Percentiles rank a stretch among this genome's conserved stretches.
Conservation (phyloP, 2,113 vertebrate species). For the Crocuta crocuta region DNA sequence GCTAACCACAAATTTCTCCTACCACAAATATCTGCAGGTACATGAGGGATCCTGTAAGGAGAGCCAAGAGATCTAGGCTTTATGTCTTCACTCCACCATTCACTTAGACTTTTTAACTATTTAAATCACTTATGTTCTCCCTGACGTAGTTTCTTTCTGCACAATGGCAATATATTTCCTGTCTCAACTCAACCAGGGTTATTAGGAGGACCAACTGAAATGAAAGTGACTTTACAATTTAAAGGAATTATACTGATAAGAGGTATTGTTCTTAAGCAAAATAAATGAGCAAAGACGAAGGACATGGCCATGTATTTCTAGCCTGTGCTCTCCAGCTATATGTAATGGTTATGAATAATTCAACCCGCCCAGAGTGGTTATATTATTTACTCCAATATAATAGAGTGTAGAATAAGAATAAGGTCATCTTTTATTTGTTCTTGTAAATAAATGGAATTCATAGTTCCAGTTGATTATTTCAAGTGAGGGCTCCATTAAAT, state of each 20-base stretch:
- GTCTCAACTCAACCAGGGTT: background rate
- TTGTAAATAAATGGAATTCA: slow-evolving; percentile 65
- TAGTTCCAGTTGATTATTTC: slow-evolving; percentile 26
- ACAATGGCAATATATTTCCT: background rate
- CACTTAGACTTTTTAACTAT: background rate
- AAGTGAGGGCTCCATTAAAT: slow-evolving; percentile 35
- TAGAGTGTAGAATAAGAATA: slow-evolving; percentile 49
- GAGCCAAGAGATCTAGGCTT: background rate
- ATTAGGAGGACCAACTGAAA: background rate
- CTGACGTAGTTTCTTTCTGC: background rate
- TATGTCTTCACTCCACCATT: background rate
- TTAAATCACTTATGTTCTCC: background rate
- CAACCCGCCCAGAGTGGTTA: slow-evolving; percentile 38
- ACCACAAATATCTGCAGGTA: background rate
- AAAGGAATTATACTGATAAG: background rate
- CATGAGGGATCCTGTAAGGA: too few species aligned
- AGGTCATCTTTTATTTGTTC: slow-evolving; percentile 44
- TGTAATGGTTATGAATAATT: slow-evolving; percentile 65
- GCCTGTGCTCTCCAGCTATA: slow-evolving; percentile 22
- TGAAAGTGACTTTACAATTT: background rate
- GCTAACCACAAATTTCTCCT: background rate
- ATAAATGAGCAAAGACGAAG: slow-evolving; percentile 72
- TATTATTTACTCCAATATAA: slow-evolving; percentile 69
- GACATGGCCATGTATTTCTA: slow-evolving; percentile 8
- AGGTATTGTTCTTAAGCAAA: background rate